Percentiles rank a stretch among this genome's conserved stretches.
These are phyloP conservation scores for Stegastes partitus DNA, from an alignment of 2,113 vertebrate species.

Conservation along the genomic window DNA sequence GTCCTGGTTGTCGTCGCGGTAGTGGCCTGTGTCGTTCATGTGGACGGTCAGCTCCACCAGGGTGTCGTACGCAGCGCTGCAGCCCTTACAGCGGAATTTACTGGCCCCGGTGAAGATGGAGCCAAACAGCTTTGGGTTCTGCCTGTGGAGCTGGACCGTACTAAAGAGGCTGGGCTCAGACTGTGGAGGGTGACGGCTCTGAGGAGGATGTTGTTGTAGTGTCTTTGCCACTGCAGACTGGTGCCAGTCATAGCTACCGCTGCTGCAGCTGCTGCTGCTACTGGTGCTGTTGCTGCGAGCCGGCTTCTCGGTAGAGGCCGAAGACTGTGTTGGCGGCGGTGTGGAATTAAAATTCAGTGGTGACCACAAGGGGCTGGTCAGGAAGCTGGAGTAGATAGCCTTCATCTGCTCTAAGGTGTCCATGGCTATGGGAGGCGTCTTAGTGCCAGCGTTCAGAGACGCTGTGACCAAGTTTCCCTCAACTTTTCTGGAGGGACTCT, in stretches of 20 bases:
- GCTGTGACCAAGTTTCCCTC: slow-evolving; percentile 87
- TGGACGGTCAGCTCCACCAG: slow-evolving; percentile 98
- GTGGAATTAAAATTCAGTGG: slow-evolving; percentile 91
- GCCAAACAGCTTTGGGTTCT: slow-evolving; percentile 96
- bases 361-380: slow-evolving; percentile 97
- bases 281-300: slow-evolving; percentile 89
- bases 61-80: slow-evolving; percentile 97
- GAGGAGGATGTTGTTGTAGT: slow-evolving; percentile 93
- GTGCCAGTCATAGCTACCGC: slow-evolving; percentile 98
- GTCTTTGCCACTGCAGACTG: slow-evolving; percentile 97
- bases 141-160: slow-evolving; percentile 96
- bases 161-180: slow-evolving; percentile 96
- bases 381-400: slow-evolving; percentile 96
- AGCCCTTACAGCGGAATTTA: slow-evolving; percentile 99
- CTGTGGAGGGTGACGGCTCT: slow-evolving; percentile 85
- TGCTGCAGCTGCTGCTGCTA: slow-evolving; percentile 92
- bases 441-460: slow-evolving; percentile 73
- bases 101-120: slow-evolving; percentile 98
- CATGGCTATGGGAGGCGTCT: slow-evolving; percentile 84
- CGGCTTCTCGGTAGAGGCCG: slow-evolving; percentile 87
- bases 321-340: slow-evolving; percentile 65
- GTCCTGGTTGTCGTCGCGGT: slow-evolving; percentile 98
- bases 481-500: slow-evolving; percentile 90
- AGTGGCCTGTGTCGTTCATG: slow-evolving; percentile 99
- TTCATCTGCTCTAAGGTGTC: slow-evolving; percentile 99